These are phyloP conservation scores for Podocnemis expansa DNA, from an alignment of 2,113 vertebrate species.

Conservation along the genomic window DNA sequence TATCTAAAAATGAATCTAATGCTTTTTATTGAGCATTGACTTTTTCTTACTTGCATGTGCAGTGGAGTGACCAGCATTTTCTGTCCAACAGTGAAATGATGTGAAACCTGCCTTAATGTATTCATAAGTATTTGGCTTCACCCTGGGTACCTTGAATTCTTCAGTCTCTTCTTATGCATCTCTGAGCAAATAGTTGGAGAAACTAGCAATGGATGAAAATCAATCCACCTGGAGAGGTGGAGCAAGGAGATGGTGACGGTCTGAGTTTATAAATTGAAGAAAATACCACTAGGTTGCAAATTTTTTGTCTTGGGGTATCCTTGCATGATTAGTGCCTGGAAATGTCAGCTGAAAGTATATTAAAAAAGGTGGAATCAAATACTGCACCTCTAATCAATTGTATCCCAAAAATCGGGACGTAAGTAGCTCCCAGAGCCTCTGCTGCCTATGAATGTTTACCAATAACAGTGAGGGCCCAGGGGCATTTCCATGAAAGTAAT, in stretches of 20 bases:
- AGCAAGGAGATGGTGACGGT: neutral
- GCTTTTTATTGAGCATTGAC: conserved; percentile 66
- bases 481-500: neutral
- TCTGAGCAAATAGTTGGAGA: conserved; percentile 40
- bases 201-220: conserved; percentile 24
- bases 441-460: neutral
- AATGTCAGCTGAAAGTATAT: neutral
- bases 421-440: conserved; percentile 72
- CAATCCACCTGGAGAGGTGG: neutral
- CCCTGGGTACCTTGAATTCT: conserved; percentile 50
- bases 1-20: conserved; percentile 53
- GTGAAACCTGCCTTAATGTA: conserved; percentile 69
- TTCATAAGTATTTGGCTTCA: conserved; percentile 68
- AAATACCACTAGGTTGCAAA: neutral
- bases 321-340: neutral
- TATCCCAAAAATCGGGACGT: conserved; percentile 69
- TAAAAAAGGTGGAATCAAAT: conserved; percentile 17
- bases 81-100: conserved; percentile 34
- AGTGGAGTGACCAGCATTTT: conserved; percentile 68
- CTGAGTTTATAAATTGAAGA: conserved; percentile 12
- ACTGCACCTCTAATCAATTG: conserved; percentile 29
- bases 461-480: neutral
- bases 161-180: conserved; percentile 57
- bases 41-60: conserved; percentile 70
- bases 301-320: conserved; percentile 30